Evolutionary conservation across 1,140 invertebrate species (phyloP).

Genomic region (Chymomyza costata): DNA sequence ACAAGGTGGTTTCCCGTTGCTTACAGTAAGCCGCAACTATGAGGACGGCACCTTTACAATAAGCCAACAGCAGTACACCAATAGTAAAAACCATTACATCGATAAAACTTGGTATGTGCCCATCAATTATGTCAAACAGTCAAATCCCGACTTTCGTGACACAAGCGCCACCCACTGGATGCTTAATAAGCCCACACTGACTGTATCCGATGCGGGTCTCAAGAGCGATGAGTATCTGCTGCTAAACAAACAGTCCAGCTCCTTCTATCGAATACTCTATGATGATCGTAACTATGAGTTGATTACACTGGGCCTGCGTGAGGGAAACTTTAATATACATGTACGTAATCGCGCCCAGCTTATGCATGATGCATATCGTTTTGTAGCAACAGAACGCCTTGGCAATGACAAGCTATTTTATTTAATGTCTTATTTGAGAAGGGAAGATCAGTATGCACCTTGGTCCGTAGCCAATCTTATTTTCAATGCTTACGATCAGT

Average conservation of each 20-base stretch:
- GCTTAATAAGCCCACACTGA: constrained; percentile 27
- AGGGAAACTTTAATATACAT: constrained; percentile 77
- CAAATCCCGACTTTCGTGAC: constrained; percentile 72
- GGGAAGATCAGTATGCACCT: constrained; percentile 76
- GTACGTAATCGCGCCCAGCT: constrained; percentile 84
- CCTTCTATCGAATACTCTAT: constrained; percentile 80
- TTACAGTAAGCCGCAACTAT: constrained; percentile 76
- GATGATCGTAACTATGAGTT: constrained; percentile 78
- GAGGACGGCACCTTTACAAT: constrained; percentile 55
- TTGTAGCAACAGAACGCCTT: constrained; percentile 52
- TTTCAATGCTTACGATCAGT: constrained; percentile 58
- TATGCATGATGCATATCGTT: constrained; percentile 80
- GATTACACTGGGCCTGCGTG: constrained; percentile 75
- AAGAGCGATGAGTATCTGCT: constrained; percentile 76
- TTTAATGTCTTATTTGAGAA: constrained; percentile 74
- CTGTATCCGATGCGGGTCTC: constrained; percentile 9
- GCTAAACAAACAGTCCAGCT: constrained; percentile 78
- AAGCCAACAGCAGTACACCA: constrained; percentile 73
- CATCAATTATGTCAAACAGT: constrained; percentile 76
- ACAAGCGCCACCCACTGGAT: constrained; percentile 62
- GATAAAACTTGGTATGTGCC: constrained; percentile 77
- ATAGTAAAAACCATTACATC: constrained; percentile 42
- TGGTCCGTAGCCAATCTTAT: constrained; percentile 75
- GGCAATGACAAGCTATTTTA: constrained; percentile 69
- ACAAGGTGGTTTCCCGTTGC: constrained; percentile 76